A percentile compares a stretch with the other conserved stretches of the same genome.
Conservation (phyloP, 2,888 invertebrate genomes). For the Chydorus sphaericus region DNA sequence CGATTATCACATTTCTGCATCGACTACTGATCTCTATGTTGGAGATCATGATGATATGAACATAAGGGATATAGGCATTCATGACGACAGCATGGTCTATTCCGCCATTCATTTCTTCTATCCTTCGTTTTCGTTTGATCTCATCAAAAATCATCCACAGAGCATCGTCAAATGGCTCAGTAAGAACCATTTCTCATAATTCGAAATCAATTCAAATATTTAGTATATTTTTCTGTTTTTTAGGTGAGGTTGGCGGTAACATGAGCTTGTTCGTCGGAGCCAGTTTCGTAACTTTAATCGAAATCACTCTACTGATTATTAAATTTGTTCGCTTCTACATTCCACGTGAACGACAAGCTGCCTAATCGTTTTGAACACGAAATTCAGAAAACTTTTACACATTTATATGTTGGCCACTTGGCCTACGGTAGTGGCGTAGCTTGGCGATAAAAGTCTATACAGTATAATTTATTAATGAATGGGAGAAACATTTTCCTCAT, state of each 20-base stretch:
- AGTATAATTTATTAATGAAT: too few species aligned
- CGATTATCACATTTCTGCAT: background rate
- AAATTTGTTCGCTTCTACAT: too few species aligned
- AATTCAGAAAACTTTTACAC: too few species aligned
- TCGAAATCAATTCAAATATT: too few species aligned
- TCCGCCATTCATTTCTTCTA: slow-evolving; percentile 12
- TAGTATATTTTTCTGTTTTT: too few species aligned
- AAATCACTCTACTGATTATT: slow-evolving; percentile 1
- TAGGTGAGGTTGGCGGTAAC: slow-evolving; percentile 8
- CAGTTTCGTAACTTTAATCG: slow-evolving; percentile 5
- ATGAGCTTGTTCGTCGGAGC: slow-evolving; percentile 9
- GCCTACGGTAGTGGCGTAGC: too few species aligned
- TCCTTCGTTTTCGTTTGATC: slow-evolving; percentile 22
- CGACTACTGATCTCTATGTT: background rate
- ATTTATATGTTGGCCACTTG: too few species aligned
- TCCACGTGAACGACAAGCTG: too few species aligned
- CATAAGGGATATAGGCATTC: background rate
- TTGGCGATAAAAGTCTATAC: too few species aligned
- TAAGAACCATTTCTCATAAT: too few species aligned
- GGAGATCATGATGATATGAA: slow-evolving; percentile 5
- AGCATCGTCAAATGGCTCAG: slow-evolving; percentile 8
- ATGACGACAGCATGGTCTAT: slow-evolving; percentile 17
- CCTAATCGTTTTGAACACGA: too few species aligned
- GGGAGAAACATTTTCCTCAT: too few species aligned
- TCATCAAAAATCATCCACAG: slow-evolving; percentile 20